Conservation (phyloP, 2,888 invertebrate species). For the Phymatocera aterrima region DNA sequence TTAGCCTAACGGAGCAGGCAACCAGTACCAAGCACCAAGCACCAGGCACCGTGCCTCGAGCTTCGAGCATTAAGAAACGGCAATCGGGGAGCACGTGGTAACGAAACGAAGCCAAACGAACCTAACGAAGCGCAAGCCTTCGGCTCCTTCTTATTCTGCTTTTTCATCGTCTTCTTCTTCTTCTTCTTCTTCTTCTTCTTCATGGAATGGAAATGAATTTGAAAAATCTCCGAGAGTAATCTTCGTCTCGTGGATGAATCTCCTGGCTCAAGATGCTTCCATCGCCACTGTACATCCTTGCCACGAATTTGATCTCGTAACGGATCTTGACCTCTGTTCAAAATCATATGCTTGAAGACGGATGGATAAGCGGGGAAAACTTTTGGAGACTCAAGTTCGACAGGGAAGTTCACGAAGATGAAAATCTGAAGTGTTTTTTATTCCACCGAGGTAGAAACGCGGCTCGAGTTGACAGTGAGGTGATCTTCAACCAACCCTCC, state of each 20-base stretch:
- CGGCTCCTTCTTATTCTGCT: not conserved
- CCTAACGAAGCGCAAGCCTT: not conserved
- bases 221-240: constrained; percentile 10
- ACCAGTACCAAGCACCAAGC: constrained; percentile 21
- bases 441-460: not conserved
- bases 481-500: not conserved
- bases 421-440: not conserved
- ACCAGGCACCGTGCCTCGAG: constrained; percentile 7
- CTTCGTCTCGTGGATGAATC: not conserved
- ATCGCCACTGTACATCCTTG: not conserved
- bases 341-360: not conserved
- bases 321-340: constrained; percentile 11
- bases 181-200: not conserved
- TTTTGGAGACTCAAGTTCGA: not conserved
- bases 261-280: not conserved
- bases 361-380: not conserved
- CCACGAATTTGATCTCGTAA: not conserved
- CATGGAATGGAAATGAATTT: constrained; percentile 2
- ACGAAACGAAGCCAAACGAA: constrained; percentile 38
- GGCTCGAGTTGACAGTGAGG: not conserved
- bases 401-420: not conserved
- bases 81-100: constrained; percentile 33
- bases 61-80: constrained; percentile 36
- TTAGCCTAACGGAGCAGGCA: constrained; percentile 72
- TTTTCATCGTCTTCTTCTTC: not conserved